phyloP scores from a whole-genome alignment of 2,113 vertebrate genomes.

The Martes martes region DNA sequence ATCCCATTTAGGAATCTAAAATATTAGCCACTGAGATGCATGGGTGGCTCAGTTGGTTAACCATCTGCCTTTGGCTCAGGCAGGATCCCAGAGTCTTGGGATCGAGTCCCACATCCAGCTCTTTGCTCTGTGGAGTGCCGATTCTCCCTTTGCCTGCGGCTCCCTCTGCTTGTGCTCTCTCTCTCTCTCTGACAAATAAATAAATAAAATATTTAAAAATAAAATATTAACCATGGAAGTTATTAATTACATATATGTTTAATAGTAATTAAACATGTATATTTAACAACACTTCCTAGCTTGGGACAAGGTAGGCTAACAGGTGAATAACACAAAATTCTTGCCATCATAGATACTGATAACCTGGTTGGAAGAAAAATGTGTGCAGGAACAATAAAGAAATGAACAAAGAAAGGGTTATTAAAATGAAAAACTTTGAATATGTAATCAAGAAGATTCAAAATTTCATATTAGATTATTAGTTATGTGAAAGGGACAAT shows the following conservation, averaged over 20 bases:
- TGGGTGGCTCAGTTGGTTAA: not conserved
- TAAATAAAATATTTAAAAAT: not conserved
- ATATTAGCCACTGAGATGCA: not conserved
- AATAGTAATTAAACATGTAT: not conserved
- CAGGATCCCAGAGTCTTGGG: not conserved
- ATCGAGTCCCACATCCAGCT: not conserved
- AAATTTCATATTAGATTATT: not conserved
- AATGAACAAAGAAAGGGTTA: not conserved
- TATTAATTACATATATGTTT: not conserved
- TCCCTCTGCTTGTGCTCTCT: not conserved
- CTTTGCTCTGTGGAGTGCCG: not conserved
- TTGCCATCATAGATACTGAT: not conserved
- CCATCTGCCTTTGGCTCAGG: not conserved
- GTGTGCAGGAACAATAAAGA: not conserved
- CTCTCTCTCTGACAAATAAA: not conserved
- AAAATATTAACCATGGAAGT: not conserved
- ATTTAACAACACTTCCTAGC: not conserved
- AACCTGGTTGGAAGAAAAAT: not conserved
- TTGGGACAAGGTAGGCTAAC: not conserved
- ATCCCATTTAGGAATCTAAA: not conserved
- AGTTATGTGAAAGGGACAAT: not conserved
- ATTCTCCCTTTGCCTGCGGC: not conserved
- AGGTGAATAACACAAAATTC: not conserved
- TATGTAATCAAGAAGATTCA: not conserved
- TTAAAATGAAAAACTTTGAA: not conserved